Base-by-base conservation (phyloP, 2,113 vertebrate species). In the Daboia siamensis region DNA sequence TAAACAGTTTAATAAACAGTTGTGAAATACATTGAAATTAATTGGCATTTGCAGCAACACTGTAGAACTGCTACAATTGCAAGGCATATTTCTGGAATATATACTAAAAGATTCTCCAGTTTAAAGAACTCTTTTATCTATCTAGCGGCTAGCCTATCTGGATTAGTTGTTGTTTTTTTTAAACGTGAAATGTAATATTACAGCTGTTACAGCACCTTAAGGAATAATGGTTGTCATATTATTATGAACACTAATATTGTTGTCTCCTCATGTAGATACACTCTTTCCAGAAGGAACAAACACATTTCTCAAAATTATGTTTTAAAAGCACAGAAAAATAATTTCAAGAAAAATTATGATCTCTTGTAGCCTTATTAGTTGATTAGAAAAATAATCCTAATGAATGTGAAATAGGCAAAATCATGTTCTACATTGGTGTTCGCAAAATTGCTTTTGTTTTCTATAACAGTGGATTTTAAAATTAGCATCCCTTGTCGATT, bases 351-450 rank as follows among this genome's bases (percentile, higher is more conserved):
- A 39, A 80, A 80, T 3, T 21, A 39, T 8, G 69, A 39, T 21
- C 69, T 80, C 5, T 2, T 39, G 69, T 80, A 44, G 33, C 17
- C 33, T 80, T 39, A 80, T 80, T 44, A 21, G 74, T 80, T 80
- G 74, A 44, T 8, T 80, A 80, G 74, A 80, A 21, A 51, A 69
- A 69, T 69, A 33, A 69, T 96, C 93, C 55, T 0, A 93, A 94
- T 87, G 26, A n/a, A 6, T 33, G 4, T 20, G 44, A 15, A 94
- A 85, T 84, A 69, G 59, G 17, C 6, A 69, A 51, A 90, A 69
- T 29, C 26, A 29, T 12, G 13, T 52, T 90, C 24, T 69, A 26
- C 44, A 44, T 13, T 48, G 54, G 17, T 21, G 12, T 56, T 85
- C 33, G 57, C 33, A 57, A 46, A 85, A 20, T 23, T 55, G n/a